Conservation (phyloP, 2,113 vertebrate species). For the Poeciliopsis turrubarensis region DNA sequence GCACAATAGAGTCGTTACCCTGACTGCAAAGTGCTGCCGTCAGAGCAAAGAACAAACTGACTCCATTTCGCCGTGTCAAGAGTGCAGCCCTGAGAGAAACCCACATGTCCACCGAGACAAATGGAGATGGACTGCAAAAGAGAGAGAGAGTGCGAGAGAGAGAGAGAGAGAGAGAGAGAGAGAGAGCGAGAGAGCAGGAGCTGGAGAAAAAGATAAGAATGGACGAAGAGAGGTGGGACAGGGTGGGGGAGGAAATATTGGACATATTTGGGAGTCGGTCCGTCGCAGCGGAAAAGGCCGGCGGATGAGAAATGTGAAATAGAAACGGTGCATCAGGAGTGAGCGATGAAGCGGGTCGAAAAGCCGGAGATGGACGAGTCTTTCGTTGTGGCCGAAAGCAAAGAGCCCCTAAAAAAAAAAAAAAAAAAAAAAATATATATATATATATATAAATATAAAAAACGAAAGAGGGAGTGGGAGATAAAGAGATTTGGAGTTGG, state of each 20-base stretch:
- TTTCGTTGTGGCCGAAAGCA: neutral
- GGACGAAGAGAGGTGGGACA: conserved; percentile 32
- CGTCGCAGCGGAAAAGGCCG: conserved; percentile 1
- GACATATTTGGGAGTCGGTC: conserved; percentile 36
- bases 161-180: conserved; percentile 42
- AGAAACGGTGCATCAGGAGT: conserved; percentile 11
- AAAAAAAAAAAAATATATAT: too few species aligned
- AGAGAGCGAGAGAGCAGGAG: conserved; percentile 17
- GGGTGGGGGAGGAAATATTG: neutral
- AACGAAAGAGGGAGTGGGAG: neutral
- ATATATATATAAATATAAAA: too few species aligned
- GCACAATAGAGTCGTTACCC: conserved; percentile 57
- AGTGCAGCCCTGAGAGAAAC: conserved; percentile 67
- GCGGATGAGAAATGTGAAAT: conserved; percentile 41
- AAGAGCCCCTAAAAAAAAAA: conserved; percentile 8
- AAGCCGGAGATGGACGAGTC: conserved; percentile 11
- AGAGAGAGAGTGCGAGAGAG: conserved; percentile 36
- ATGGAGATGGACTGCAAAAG: conserved; percentile 62
- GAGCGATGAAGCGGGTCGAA: conserved; percentile 39
- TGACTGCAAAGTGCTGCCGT: conserved; percentile 56
- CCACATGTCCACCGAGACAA: conserved; percentile 69
- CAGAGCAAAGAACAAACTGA: conserved; percentile 65
- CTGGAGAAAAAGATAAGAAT: conserved; percentile 1
- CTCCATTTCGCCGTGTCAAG: conserved; percentile 67
- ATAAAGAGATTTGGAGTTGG: conserved; percentile 46